These are phyloP conservation scores for Drosophila fuyamai DNA, from an alignment of 1,140 invertebrate genomes.

Conservation along the genomic window DNA sequence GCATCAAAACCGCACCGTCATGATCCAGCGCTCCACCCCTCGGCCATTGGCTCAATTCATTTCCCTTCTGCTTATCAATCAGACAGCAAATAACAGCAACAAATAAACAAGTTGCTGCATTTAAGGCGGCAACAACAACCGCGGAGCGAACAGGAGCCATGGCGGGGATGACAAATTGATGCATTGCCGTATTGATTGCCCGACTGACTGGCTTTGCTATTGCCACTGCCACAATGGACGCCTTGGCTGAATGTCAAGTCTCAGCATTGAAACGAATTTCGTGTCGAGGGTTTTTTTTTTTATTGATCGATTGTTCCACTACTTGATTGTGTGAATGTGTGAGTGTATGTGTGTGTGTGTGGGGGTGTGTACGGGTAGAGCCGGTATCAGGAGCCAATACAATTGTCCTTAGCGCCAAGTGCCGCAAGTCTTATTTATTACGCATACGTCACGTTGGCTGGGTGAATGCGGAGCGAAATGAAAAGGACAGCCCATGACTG, in stretches of 20 bases:
- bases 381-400: constrained; percentile 57
- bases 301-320: constrained; percentile 67
- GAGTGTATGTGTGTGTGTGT: constrained; percentile 4
- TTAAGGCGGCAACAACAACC: constrained; percentile 17
- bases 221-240: constrained; percentile 49
- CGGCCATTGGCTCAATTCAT: constrained; percentile 33
- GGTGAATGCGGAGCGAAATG: no score
- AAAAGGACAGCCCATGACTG: constrained; percentile 23
- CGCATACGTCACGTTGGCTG: constrained; percentile 70
- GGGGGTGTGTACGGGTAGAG: constrained; percentile 2
- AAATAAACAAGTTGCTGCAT: constrained; percentile 69
- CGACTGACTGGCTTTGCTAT: constrained; percentile 45
- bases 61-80: constrained; percentile 56
- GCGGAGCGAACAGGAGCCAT: constrained; percentile 5
- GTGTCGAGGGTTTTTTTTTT: constrained; percentile 42
- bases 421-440: constrained; percentile 68
- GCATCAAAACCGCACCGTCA: constrained; percentile 28
- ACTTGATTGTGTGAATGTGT: constrained; percentile 15
- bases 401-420: constrained; percentile 63
- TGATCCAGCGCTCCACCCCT: background rate
- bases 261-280: constrained; percentile 63
- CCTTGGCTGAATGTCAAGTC: constrained; percentile 78
- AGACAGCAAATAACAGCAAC: constrained; percentile 65
- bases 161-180: constrained; percentile 69
- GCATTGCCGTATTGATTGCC: constrained; percentile 74